A percentile compares a stretch with the other conserved stretches of the same genome.
phyloP scores from a whole-genome alignment of 2,888 invertebrate genomes.

The Latrodectus hesperus region DNA sequence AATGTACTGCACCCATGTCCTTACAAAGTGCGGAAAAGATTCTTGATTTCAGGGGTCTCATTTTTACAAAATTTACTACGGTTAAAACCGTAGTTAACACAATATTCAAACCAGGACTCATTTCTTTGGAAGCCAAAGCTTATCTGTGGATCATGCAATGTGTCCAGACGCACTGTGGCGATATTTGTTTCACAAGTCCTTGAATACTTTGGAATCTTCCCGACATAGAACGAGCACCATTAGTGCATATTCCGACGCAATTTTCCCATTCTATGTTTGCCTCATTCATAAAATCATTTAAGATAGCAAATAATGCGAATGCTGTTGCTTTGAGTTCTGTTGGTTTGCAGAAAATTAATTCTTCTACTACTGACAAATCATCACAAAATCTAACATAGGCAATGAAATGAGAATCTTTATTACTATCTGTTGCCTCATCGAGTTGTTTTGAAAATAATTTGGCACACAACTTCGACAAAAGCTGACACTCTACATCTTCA shows the following conservation, averaged over 20 bases:
- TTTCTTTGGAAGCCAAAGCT: conserved; percentile 28
- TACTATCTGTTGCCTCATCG: too few species aligned
- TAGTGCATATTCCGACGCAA: conserved; percentile 33
- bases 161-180: conserved; percentile 31
- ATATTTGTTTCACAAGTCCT: conserved; percentile 29
- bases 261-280: conserved; percentile 45
- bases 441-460: too few species aligned
- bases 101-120: conserved; percentile 37
- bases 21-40: conserved; percentile 34
- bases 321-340: too few species aligned
- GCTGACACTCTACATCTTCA: too few species aligned
- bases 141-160: conserved; percentile 43
- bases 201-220: conserved; percentile 31
- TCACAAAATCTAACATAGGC: too few species aligned
- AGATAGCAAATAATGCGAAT: too few species aligned
- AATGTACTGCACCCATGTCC: conserved; percentile 32
- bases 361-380: neutral
- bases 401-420: too few species aligned
- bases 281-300: conserved; percentile 52
- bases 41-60: conserved; percentile 34
- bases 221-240: conserved; percentile 7
- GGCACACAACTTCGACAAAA: too few species aligned
- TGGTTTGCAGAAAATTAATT: neutral
- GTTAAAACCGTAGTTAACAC: conserved; percentile 29
- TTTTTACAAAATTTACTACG: conserved; percentile 44